Base-by-base conservation (phyloP, 2,888 invertebrate species). In the Xestia ashworthii region DNA sequence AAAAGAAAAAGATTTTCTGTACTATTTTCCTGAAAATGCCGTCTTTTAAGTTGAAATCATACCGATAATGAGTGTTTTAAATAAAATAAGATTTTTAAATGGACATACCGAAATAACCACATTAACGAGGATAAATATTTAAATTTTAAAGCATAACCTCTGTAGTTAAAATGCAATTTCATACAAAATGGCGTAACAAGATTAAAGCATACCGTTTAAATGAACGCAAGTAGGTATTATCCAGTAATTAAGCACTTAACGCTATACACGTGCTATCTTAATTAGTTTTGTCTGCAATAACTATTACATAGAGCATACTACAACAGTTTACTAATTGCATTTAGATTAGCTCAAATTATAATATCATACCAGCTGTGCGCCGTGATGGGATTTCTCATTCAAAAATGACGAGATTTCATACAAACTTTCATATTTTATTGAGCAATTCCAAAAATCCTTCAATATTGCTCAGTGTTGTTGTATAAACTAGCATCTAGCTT, bases 151-250 rank as follows among this genome's bases (percentile, higher is more conserved):
- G n/a, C 11, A 22, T n/a, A 25, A n/a, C 0, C 1, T 32, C 9
- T 1, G 19, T 48, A 60, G 46, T 53, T 78, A 25, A 60, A 66
- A 60, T 71, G 48, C 46, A 79, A 44, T 78, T 50, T 4, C 14
- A 48, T 25, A 38, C 14, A 14, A 82, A 65, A 50, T 76, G 55
- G 14, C 22, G 32, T 6, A 5, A 48, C 53, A 22, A 53, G 65
- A 70, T 66, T 62, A 79, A 48, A 66, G 22, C 5, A 22, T 32
- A 41, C n/a, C 19, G 44, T 55, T 84, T 8, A 60, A 71, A 67
- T 46, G 14, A 68, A 80, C 41, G 6, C 66, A 64, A 80, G 50
- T 55, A 66, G 19, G 48, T 55, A 78, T 80, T 84, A 84, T 60
- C 9, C 25, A 48, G 73, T 80, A 81, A 74, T 70, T 66, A 80